phyloP scores from a whole-genome alignment of 1,140 invertebrate genomes.

The Aethina tumida region DNA sequence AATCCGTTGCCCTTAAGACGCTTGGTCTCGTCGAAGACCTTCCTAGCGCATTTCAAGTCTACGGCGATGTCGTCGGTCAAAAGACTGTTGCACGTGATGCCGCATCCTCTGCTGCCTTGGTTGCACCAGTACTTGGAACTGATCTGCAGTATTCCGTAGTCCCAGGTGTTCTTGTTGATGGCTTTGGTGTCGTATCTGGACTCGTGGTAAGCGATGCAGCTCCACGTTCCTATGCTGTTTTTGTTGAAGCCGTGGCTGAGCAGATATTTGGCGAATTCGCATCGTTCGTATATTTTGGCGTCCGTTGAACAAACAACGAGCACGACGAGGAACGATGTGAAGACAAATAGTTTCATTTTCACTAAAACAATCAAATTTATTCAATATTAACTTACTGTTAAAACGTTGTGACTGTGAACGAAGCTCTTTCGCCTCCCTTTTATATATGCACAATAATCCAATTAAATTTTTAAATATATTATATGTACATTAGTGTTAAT shows the following conservation, averaged over 20 bases:
- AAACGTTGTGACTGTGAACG: too few species aligned
- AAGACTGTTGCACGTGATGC: slow-evolving; percentile 1
- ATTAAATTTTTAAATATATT: too few species aligned
- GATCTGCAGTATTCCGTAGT: slow-evolving; percentile 12
- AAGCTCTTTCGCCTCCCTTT: too few species aligned
- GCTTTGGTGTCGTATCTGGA: slow-evolving; percentile 8
- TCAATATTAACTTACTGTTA: too few species aligned
- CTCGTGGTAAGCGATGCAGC: slow-evolving; percentile 8
- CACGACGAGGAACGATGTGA: slow-evolving; percentile 1
- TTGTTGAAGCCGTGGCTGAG: too few species aligned
- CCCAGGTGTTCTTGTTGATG: not conserved
- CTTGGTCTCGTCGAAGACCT: not conserved
- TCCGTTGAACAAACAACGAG: not conserved
- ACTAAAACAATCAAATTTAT: too few species aligned
- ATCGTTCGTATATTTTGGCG: too few species aligned
- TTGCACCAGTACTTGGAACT: slow-evolving; percentile 8
- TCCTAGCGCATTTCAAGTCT: slow-evolving; percentile 2
- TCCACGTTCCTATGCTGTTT: too few species aligned
- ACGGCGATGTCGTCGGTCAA: slow-evolving; percentile 4
- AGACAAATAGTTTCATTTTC: too few species aligned
- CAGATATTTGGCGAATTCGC: too few species aligned
- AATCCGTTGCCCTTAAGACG: not conserved
- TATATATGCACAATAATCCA: too few species aligned
- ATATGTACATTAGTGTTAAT: too few species aligned
- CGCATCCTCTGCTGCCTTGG: not conserved